These are phyloP conservation scores for Calycopis cecrops DNA, from an alignment of 1,140 invertebrate species.

Conservation along the genomic window DNA sequence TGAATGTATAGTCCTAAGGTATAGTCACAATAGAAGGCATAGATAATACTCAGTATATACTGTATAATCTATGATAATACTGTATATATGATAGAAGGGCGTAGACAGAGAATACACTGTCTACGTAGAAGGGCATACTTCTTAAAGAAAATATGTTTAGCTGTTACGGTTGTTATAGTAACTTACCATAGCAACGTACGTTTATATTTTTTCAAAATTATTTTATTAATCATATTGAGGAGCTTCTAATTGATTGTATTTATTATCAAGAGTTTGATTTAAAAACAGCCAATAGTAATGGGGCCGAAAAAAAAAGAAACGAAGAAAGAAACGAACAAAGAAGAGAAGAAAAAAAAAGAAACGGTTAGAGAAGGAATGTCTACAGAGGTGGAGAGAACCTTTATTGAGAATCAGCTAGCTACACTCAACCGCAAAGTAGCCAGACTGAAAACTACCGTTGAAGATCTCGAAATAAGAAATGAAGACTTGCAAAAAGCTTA, in stretches of 20 bases:
- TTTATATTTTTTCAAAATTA: background rate
- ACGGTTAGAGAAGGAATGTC: slow-evolving; percentile 61
- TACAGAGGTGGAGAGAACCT: slow-evolving; percentile 80
- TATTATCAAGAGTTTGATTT: slow-evolving; percentile 13
- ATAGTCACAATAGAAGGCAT: no score
- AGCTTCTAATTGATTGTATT: no score
- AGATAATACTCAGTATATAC: no score
- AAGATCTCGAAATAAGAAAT: slow-evolving; percentile 84
- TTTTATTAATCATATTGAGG: background rate
- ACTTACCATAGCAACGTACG: background rate
- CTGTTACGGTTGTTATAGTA: no score
- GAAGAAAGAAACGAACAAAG: slow-evolving; percentile 42
- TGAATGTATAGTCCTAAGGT: no score
- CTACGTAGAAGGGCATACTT: no score
- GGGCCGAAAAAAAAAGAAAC: slow-evolving; percentile 68
- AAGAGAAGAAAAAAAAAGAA: slow-evolving; percentile 39
- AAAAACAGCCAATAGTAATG: slow-evolving; percentile 44
- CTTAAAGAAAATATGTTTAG: no score
- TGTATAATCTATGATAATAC: no score
- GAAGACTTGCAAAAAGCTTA: slow-evolving; percentile 79
- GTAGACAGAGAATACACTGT: no score
- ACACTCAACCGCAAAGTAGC: slow-evolving; percentile 86
- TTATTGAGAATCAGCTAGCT: slow-evolving; percentile 87
- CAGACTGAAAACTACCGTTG: slow-evolving; percentile 81
- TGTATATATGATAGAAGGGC: no score